A percentile compares a stretch with the other conserved stretches of the same genome.
These are phyloP conservation scores for Andrena trimmerana DNA, from an alignment of 2,888 invertebrate species.

Conservation along the genomic window DNA sequence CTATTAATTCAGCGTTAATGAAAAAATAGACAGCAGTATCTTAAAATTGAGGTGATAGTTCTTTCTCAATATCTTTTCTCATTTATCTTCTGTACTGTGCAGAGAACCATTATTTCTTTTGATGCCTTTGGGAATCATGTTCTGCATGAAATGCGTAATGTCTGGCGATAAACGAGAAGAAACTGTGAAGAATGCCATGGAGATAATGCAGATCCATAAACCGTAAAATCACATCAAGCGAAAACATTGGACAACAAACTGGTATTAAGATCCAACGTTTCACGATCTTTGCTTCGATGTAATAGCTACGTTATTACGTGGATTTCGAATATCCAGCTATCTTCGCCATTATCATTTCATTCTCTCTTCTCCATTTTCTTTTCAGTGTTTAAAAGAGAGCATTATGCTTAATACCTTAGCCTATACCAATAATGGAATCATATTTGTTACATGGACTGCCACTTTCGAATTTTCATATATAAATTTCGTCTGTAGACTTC, in stretches of 20 bases:
- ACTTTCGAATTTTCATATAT: too few relatives aligned
- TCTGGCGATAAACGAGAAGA: conserved; percentile 15
- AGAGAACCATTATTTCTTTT: neutral
- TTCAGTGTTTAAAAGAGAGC: neutral
- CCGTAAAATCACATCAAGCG: conserved; percentile 34
- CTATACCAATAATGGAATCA: too few relatives aligned
- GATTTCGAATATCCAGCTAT: neutral
- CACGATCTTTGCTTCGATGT: neutral
- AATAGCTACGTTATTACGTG: conserved; percentile 12
- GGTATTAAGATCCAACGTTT: conserved; percentile 24
- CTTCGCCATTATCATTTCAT: neutral
- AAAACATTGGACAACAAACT: conserved; percentile 22
- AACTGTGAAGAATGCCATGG: conserved; percentile 27
- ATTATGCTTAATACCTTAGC: too few relatives aligned
- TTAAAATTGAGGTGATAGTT: neutral
- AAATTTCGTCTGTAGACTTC: too few relatives aligned
- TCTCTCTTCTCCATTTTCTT: neutral
- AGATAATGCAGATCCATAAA: conserved; percentile 21
- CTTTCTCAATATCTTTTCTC: neutral
- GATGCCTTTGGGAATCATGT: neutral
- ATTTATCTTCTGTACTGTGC: neutral
- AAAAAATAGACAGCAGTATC: neutral
- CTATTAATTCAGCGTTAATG: too few relatives aligned
- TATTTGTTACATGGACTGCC: too few relatives aligned
- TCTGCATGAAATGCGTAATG: conserved; percentile 1